Percentiles rank a stretch among this genome's conserved stretches.
Evolutionary conservation across 2,888 invertebrate genomes (phyloP).

Genomic region (Nomada ferruginata): DNA sequence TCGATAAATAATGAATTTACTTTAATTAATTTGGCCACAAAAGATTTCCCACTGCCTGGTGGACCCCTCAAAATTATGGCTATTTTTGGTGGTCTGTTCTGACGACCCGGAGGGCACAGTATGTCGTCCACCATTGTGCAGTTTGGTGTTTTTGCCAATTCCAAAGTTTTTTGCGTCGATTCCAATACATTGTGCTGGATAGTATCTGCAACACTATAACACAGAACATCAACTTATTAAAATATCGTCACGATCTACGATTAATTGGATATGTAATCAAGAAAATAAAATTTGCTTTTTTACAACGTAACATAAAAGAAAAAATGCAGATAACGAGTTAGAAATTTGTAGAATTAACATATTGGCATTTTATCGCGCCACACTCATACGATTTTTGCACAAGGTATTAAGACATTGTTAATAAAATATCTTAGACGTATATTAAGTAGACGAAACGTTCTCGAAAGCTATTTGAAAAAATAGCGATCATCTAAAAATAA

Average conservation of each 20-base stretch:
- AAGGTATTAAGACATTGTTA: slow-evolving; percentile 32
- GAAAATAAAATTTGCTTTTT: slow-evolving; percentile 11
- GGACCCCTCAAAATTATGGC: slow-evolving; percentile 96
- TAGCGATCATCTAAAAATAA: slow-evolving; percentile 28
- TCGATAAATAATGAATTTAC: slow-evolving; percentile 79
- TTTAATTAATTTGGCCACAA: slow-evolving; percentile 94
- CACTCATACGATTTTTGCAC: slow-evolving; percentile 10
- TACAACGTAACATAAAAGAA: slow-evolving; percentile 29
- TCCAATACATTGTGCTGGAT: slow-evolving; percentile 70
- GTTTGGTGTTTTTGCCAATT: slow-evolving; percentile 80
- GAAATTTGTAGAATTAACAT: slow-evolving; percentile 9
- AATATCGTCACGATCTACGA: slow-evolving; percentile 5
- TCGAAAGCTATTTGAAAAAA: slow-evolving; percentile 23
- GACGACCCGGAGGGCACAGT: slow-evolving; percentile 91
- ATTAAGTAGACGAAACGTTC: slow-evolving; percentile 14
- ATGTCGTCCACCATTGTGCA: slow-evolving; percentile 92
- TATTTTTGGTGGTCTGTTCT: slow-evolving; percentile 91
- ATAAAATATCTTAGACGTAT: slow-evolving; percentile 11
- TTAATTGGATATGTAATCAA: slow-evolving; percentile 14
- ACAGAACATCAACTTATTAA: slow-evolving; percentile 42
- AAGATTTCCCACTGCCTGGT: slow-evolving; percentile 97
- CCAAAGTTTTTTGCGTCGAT: slow-evolving; percentile 76
- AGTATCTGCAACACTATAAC: slow-evolving; percentile 71
- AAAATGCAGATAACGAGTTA: slow-evolving; percentile 8
- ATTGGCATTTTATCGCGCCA: slow-evolving; percentile 13